Evolutionary conservation across 2,888 invertebrate species (phyloP), one percentile per base, ranked within the genome.

Genomic region (Diadegma fenestrale): DNA sequence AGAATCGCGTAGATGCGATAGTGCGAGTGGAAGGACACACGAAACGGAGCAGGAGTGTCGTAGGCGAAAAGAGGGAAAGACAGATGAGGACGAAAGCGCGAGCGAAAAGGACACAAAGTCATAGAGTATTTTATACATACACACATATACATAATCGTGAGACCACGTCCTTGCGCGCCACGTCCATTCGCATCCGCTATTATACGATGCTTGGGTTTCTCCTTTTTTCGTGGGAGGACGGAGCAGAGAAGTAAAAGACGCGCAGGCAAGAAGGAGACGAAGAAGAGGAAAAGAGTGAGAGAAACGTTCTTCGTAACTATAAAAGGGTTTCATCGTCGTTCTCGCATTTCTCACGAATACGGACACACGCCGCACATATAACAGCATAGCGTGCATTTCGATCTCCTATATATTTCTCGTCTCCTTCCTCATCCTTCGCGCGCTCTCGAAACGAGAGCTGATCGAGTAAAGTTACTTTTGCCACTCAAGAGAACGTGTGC

Each of bases 391-490:
- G 63, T 30, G 66, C 72, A 72, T 82, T 72, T 71, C 78, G 78
- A 82, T 78, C 77, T 58, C 41, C 43, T 58, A 41, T 73, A 66
- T 66, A 43, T 54, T 64, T 37, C 68, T 41, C 71, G 22, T 80
- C 80, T 80, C 73, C 68, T 54, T 80, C 77, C 48, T 77, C 33
- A 64, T 51, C 72, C 69, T 64, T 71, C 61, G 82, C 51, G 82
- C 51, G n/a, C 66, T 72, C 79, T 82, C 66, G 85, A 85, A 82
- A 85, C 85, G 82, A 79, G 82, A 82, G 58, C 85, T 61, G 85
- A 79, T 85, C 82, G 85, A 82, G 82, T 85, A 79, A 82, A 85
- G 79, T 85, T 76, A 85, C 85, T 82, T 82, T 82, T 85, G 63
- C 79, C 61, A 63, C 79, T 79, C 48, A 33, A 64, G 71, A 77